Evolutionary conservation across 2,113 vertebrate genomes (phyloP).

Genomic region (Pseudonaja textilis): DNA sequence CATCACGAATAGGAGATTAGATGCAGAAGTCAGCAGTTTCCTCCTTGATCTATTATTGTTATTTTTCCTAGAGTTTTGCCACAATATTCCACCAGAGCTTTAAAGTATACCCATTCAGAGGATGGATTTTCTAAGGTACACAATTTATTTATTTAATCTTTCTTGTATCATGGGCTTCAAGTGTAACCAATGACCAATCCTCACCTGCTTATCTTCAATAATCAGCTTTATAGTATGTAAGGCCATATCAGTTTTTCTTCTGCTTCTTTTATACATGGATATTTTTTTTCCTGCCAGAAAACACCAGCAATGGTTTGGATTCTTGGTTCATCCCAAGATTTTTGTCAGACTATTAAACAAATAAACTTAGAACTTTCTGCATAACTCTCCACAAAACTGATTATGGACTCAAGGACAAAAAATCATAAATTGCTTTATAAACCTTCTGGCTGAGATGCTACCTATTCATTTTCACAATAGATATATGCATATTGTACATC

Average conservation of each 20-base stretch:
- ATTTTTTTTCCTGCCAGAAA: neutral
- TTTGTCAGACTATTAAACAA: neutral
- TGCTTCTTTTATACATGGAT: neutral
- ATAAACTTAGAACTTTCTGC: neutral
- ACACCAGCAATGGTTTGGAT: neutral
- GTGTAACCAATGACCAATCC: neutral
- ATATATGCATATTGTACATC: neutral
- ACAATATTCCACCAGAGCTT: neutral
- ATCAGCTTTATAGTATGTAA: neutral
- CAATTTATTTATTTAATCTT: neutral
- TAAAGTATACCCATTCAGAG: neutral
- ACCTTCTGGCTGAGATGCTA: neutral
- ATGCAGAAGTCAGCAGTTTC: neutral
- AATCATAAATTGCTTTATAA: neutral
- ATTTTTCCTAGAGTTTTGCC: conserved; percentile 17
- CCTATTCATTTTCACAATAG: neutral
- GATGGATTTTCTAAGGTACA: conserved; percentile 1
- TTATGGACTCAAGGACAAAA: neutral
- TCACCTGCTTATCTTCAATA: neutral
- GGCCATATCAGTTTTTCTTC: neutral
- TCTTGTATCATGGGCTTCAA: neutral
- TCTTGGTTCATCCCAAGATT: neutral
- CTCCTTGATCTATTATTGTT: neutral
- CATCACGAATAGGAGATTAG: neutral
- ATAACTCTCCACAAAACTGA: neutral